Base-by-base conservation (phyloP, 2,113 vertebrate genomes). In the Herpetotheres cachinnans region DNA sequence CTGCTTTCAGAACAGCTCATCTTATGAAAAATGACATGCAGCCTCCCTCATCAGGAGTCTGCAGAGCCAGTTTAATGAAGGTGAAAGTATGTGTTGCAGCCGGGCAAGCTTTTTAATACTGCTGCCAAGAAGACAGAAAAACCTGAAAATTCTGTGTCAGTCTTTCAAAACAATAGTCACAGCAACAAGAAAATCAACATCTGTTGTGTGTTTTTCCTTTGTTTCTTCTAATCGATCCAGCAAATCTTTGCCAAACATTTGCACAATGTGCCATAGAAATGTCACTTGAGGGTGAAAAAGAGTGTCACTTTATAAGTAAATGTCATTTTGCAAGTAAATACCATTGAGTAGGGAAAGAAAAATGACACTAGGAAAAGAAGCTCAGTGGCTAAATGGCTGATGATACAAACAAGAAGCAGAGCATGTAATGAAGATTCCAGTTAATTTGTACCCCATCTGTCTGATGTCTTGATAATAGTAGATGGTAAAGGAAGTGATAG, bases 241-340 rank as follows among this genome's bases (percentile, higher is more conserved):
- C 90, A 97, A 97, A 85, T 95, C 90, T 97, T 98, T 97, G 97
- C 97, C 97, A 98, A 98, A 97, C 62, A 95, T 96, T 98, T 97
- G 91, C 91, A 94, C 86, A 97, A 58, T 65, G 86, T 98, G 92
- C 93, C 97, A 97, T 74, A 97, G 91, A 98, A 98, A 98, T 98
- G 97, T 97, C 98, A 98, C 93, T 97, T 88, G 89, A 96, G 95
- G 96, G 89, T 92, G 90, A 88, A 96, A 97, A 97, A 95, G 84
- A 97, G 82, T 98, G 98, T 96, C 95, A 97, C 94, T 97, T 97
- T 93, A 70, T 95, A 97, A 98, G 96, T 94, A 98, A 98, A 98
- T 98, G 97, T 97, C 97, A 98, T 97, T 97, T 97, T 96, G 52
- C 95, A 97, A 98, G 94, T 95, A 97, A 98, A 98, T 97, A 97